Evolutionary conservation across 2,888 invertebrate species (phyloP).

Genomic region (Drosophila sordidapex): DNA sequence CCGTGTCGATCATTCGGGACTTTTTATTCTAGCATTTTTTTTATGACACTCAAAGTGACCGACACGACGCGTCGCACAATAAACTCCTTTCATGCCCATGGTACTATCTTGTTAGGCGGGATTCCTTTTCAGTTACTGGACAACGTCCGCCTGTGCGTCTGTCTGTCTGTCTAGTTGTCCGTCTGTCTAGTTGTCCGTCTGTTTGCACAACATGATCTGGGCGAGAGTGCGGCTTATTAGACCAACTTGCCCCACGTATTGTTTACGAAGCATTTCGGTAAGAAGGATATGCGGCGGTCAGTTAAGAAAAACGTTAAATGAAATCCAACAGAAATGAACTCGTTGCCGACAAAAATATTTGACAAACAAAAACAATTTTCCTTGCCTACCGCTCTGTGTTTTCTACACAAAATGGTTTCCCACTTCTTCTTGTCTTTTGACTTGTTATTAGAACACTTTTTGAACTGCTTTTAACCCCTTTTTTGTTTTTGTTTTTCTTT

Average conservation of each 20-base stretch:
- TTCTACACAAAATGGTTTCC: constrained; percentile 65
- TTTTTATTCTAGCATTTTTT: constrained; percentile 37
- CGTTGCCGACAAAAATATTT: constrained; percentile 72
- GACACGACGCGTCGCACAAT: constrained; percentile 73
- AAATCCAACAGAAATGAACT: constrained; percentile 31
- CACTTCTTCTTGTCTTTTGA: constrained; percentile 54
- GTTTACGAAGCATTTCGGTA: constrained; percentile 72
- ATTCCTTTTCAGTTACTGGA: constrained; percentile 53
- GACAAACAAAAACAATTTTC: constrained; percentile 81
- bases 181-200: constrained; percentile 51
- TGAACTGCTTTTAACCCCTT: constrained; percentile 55
- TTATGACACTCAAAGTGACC: constrained; percentile 81
- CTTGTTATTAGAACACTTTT: constrained; percentile 80
- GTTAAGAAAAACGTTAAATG: constrained; percentile 52
- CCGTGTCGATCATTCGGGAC: background rate
- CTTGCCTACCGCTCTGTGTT: constrained; percentile 36
- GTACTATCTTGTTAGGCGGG: constrained; percentile 72
- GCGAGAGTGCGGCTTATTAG: constrained; percentile 77
- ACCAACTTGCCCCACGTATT: constrained; percentile 66
- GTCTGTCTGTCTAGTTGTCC: constrained; percentile 1
- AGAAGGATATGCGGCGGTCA: constrained; percentile 74
- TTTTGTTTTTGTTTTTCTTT: constrained; percentile 5
- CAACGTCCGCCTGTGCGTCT: constrained; percentile 18
- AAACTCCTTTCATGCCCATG: constrained; percentile 77
- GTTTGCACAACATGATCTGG: constrained; percentile 79